These are phyloP conservation scores for Dasyprocta punctata DNA, from an alignment of 2,113 vertebrate species.

Conservation along the genomic window DNA sequence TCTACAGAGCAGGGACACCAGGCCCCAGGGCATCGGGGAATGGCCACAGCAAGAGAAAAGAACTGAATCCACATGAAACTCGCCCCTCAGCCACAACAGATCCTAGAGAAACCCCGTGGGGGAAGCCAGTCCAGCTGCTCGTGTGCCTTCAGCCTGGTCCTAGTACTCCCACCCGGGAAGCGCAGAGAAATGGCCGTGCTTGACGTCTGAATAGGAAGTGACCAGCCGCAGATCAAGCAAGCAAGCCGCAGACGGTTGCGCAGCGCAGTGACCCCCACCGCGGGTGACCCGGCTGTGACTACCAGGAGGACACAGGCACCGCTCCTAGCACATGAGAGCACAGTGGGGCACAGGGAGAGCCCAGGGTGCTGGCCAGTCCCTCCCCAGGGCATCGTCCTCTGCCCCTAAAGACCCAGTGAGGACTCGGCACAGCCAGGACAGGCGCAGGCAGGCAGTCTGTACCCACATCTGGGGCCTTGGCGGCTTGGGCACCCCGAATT, in stretches of 20 bases:
- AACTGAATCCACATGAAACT: not conserved
- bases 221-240: not conserved
- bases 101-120: not conserved
- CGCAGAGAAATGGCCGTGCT: not conserved
- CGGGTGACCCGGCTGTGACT: rapidly evolving
- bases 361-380: not conserved
- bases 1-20: not conserved
- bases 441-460: not conserved
- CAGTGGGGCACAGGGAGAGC: not conserved
- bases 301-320: rapidly evolving
- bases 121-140: not conserved
- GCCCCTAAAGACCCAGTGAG: not conserved
- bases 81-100: not conserved
- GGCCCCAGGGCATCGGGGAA: not conserved
- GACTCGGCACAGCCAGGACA: rapidly evolving
- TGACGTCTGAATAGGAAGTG: not conserved
- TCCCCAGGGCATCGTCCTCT: rapidly evolving
- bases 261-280: rapidly evolving
- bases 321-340: not conserved
- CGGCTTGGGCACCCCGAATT: not conserved
- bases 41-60: not conserved
- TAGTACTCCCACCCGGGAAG: not conserved
- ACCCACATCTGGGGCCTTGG: not conserved
- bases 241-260: rapidly evolving
- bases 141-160: not conserved